phyloP scores from a whole-genome alignment of 2,797 vertebrate genomes.

The Melanotaenia nigrans region DNA sequence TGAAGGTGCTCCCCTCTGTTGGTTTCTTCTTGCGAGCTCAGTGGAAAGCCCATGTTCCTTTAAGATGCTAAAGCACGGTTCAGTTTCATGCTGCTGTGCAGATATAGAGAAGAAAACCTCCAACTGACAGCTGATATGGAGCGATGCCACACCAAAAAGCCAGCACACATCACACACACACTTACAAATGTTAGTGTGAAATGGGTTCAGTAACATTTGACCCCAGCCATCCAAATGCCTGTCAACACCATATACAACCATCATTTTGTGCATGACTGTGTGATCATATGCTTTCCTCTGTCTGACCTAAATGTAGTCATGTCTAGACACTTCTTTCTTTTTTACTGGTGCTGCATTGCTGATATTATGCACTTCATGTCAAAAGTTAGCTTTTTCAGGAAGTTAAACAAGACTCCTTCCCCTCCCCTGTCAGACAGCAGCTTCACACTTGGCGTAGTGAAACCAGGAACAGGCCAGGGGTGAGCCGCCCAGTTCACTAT shows the following conservation, averaged over 20 bases:
- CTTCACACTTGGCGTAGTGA: conserved; percentile 63
- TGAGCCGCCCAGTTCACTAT: conserved; percentile 60
- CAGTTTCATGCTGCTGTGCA: conserved; percentile 42
- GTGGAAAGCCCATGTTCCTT: conserved; percentile 30
- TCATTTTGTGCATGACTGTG: conserved; percentile 63
- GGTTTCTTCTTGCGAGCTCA: conserved; percentile 48
- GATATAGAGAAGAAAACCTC: conserved; percentile 62
- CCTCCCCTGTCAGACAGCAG: conserved; percentile 68
- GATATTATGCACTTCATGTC: conserved; percentile 69
- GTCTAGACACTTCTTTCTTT: conserved; percentile 80
- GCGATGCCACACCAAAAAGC: conserved; percentile 39
- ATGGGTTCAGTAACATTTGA: conserved; percentile 75
- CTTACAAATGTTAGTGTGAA: conserved; percentile 37
- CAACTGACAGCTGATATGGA: conserved; percentile 46
- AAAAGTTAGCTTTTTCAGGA: conserved; percentile 78
- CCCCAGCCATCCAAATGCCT: conserved; percentile 46
- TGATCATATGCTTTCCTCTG: conserved; percentile 72
- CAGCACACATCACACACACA: conserved; percentile 34
- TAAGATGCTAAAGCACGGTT: conserved; percentile 29
- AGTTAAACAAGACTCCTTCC: conserved; percentile 77
- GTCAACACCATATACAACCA: conserved; percentile 57
- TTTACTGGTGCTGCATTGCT: conserved; percentile 67
- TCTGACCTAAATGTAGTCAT: conserved; percentile 74
- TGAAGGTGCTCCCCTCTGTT: conserved; percentile 54
- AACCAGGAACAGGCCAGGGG: conserved; percentile 68